Evolutionary conservation across 2,888 invertebrate genomes (phyloP).

Genomic region (Capitulum mitella): DNA sequence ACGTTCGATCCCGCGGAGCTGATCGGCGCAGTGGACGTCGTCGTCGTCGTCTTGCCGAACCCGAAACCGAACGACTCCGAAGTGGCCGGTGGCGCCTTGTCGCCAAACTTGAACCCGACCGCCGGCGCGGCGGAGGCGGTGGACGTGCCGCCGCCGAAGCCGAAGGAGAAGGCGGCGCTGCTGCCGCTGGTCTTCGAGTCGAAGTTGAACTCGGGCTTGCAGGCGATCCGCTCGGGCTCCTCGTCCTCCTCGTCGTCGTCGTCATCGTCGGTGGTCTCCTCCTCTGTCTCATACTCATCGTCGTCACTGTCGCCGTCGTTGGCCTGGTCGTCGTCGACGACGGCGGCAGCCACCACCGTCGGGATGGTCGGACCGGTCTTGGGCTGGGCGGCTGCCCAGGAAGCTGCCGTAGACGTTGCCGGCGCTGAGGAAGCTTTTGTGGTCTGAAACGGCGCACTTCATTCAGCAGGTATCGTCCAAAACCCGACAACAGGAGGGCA

Average conservation of each 20-base stretch:
- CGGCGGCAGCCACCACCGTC: background rate
- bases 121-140: background rate
- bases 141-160: no score
- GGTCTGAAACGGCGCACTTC: background rate
- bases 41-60: background rate
- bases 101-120: constrained; percentile 1
- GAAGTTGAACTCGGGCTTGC: constrained; percentile 15
- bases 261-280: background rate
- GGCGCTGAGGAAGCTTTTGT: background rate
- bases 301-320: background rate
- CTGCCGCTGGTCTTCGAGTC: background rate
- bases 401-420: background rate
- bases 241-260: no score
- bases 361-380: background rate
- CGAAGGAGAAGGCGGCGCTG: constrained; percentile 14
- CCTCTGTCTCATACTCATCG: background rate
- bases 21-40: background rate
- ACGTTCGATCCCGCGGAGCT: background rate
- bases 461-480: no score
- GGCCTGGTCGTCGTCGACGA: background rate
- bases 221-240: background rate
- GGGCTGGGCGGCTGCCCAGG: background rate
- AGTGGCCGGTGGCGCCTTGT: background rate
- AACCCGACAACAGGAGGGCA: no score
- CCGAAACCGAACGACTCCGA: background rate